Base-by-base conservation (phyloP, 2,888 invertebrate genomes). In the Mystacides longicornis region DNA sequence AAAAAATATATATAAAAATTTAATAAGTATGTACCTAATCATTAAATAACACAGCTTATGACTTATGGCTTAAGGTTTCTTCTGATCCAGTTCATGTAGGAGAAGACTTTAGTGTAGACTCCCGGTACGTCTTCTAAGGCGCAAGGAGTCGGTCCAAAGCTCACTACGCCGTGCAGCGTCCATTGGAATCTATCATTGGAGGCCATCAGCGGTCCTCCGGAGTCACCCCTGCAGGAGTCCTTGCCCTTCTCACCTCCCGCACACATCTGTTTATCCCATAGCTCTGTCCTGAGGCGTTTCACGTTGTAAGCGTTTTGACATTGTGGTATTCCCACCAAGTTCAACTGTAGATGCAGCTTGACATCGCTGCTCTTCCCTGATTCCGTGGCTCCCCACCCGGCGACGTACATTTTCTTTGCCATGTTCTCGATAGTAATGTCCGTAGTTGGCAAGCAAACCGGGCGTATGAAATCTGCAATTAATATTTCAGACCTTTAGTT, bases 181-280 rank as follows among this genome's bases (percentile, higher is more conserved):
- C 79, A 81, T 16, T 52, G 53, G 2, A 49, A 64, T 22, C 66
- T 64, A 45, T 72, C 72, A n/a, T n/a, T n/a, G 3, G 59, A 63
- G n/a, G 60, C 56, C 71, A 80, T 80, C 9, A 82, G 67, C 0
- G 82, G 81, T 1, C 82, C 82, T 1, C 82, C 82, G 52, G 79
- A 79, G 59, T 82, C 82, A 0, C 81, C 80, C 21, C 71, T 63
- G 60, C 82, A 82, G 1, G 81, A 78, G 64, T 81, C 80, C 58
- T 70, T 69, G 1, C 72, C 73, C 33, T 63, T 66, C 48, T 67
- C 65, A 3, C 80, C 80, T 2, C 81, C 80, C 3, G 79, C 78
- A 63, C 80, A 81, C 16, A 81, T 19, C 56, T 71, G 71, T 1
- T 67, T 64, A 1, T 60, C 54, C 67, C 67, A 68, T 7, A 72